Percentiles rank a stretch among this genome's conserved stretches.
These are phyloP conservation scores for Drosophila hawaiiensis DNA, from an alignment of 2,888 invertebrate species.

Conservation along the genomic window DNA sequence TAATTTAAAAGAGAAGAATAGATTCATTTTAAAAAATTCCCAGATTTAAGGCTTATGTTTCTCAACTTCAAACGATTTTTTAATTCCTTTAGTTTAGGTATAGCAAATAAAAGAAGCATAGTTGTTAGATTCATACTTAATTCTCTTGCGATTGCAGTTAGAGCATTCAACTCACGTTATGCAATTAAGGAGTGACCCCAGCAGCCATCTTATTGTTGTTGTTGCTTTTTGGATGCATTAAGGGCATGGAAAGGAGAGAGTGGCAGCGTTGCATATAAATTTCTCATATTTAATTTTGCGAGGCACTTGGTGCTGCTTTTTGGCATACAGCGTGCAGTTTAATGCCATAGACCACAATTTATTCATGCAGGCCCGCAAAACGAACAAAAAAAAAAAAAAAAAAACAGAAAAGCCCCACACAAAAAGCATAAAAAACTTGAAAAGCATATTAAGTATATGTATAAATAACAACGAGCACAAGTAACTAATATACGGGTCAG, in stretches of 20 bases:
- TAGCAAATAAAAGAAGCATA: neutral
- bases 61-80: neutral
- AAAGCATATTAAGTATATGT: slow-evolving; percentile 6
- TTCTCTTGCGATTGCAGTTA: neutral
- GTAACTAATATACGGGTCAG: neutral
- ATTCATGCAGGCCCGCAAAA: slow-evolving; percentile 47
- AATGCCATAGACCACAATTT: slow-evolving; percentile 62
- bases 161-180: slow-evolving; percentile 31
- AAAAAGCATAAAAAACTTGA: slow-evolving; percentile 10
- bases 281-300: slow-evolving; percentile 77
- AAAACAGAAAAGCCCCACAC: neutral
- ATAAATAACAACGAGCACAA: slow-evolving; percentile 4
- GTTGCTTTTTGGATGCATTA: slow-evolving; percentile 60
- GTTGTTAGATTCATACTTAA: neutral
- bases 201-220: slow-evolving; percentile 16
- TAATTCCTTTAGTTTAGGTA: neutral
- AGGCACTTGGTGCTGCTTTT: slow-evolving; percentile 66
- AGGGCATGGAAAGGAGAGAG: slow-evolving; percentile 59
- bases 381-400: neutral
- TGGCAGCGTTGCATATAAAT: slow-evolving; percentile 72
- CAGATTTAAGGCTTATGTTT: neutral
- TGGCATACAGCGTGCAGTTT: slow-evolving; percentile 58
- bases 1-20: neutral
- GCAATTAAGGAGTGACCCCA: slow-evolving; percentile 1
- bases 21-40: neutral